Conservation (phyloP, 2,888 invertebrate genomes). For the Stenchaetothrips biformis region DNA sequence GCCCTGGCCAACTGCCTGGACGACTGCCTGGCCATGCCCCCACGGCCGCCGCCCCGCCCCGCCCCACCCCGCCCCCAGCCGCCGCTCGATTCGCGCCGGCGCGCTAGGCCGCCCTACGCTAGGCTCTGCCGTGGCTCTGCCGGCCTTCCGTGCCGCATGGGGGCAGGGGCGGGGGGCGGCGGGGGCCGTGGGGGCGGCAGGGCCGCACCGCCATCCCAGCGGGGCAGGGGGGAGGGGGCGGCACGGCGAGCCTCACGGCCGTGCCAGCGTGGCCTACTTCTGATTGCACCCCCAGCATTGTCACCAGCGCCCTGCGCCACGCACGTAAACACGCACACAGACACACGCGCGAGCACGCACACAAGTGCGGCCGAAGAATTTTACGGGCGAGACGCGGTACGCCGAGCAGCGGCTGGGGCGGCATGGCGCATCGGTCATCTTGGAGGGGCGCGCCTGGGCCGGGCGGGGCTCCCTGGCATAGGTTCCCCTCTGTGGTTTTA, state of each 20-base stretch:
- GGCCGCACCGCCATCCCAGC: too few relatives aligned
- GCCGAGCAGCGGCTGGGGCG: background rate
- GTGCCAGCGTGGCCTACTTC: slow-evolving; percentile 20
- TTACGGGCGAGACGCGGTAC: background rate
- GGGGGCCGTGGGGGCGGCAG: background rate
- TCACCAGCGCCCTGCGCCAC: background rate
- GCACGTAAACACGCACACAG: background rate
- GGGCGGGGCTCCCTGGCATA: too few relatives aligned
- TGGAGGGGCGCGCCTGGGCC: background rate
- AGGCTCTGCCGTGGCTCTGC: slow-evolving; percentile 32
- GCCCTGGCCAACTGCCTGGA: slow-evolving; percentile 16
- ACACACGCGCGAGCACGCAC: background rate
- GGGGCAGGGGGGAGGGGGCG: slow-evolving; percentile 36
- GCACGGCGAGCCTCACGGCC: slow-evolving; percentile 40
- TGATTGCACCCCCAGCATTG: slow-evolving; percentile 15
- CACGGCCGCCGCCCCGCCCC: too few relatives aligned
- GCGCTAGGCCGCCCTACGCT: background rate
- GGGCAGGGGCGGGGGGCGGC: slow-evolving; percentile 27
- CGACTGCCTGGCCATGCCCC: slow-evolving; percentile 26
- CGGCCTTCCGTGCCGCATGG: slow-evolving; percentile 31
- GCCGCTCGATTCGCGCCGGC: slow-evolving; percentile 28
- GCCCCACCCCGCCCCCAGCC: slow-evolving; percentile 2
- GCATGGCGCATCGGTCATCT: background rate
- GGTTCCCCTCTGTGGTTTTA: background rate
- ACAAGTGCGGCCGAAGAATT: background rate